Base-by-base conservation (phyloP, 2,797 vertebrate species). In the Sebastiscus tertius region DNA sequence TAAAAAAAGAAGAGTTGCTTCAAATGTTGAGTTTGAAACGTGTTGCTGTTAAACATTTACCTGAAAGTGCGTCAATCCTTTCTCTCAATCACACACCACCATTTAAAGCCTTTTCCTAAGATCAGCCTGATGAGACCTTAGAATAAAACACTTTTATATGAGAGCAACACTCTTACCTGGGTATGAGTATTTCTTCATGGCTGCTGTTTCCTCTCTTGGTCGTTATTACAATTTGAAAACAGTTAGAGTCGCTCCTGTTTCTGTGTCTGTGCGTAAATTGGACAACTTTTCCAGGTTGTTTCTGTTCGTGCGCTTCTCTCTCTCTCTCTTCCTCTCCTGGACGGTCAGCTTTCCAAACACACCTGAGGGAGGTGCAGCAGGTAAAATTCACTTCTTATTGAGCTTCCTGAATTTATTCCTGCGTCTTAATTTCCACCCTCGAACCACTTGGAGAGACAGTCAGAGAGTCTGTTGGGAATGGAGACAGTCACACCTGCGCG, bases 121-220 rank as follows among this genome's bases (percentile, higher is more conserved):
- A 31, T 5, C 24, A 61, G 20, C 1, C 61, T 52, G 39, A 22
- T 68, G 4, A 3, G 14, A 20, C 49, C 27, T 61, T 1, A 59
- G 62, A 9, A 39, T 29, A 3, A 3, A 13, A 14, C 52, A 24
- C 13, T 11, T 55, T 31, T 39, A 22, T 34, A 52, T 27, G 8
- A 58, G 26, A 29, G 24, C 26, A 29, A 6, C 18, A 13, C 24
- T 4, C 88, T 82, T 64, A 95, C 94, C 92, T 93, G 89, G 31
- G 66, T 89, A 92, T 54, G 90, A 82, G 39, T 87, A 90, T 78
- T 94, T 95, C 92, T 27, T 94, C 94, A 95, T 94, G 62, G 10
- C 78, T 84, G 29, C 13, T 70, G 77, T 69, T 62, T 78, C 24
- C 52, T 80, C 65, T 62, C 22, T 31, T 24, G 1, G 54, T 68